Conservation (phyloP, 2,797 vertebrate species). For the Amblyopsis hoosieri region DNA sequence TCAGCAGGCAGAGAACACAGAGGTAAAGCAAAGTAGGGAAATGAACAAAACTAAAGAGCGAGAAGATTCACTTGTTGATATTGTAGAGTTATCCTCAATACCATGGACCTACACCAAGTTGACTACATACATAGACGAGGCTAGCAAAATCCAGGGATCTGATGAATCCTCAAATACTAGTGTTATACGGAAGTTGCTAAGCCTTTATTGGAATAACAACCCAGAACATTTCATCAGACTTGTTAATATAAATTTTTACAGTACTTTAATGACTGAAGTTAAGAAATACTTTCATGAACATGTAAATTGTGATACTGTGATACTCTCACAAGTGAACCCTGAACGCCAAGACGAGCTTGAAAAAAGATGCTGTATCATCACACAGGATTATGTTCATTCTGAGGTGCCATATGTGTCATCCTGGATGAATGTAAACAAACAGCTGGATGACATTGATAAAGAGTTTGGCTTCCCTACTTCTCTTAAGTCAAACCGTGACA, state of each 20-base stretch:
- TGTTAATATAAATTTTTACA: background rate
- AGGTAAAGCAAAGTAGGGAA: constrained; percentile 7
- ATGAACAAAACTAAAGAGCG: background rate
- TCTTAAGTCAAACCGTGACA: constrained; percentile 12
- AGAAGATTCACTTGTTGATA: background rate
- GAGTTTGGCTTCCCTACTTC: constrained; percentile 59
- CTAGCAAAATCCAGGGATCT: background rate
- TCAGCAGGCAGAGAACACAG: background rate
- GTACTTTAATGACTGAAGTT: background rate
- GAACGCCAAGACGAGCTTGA: background rate
- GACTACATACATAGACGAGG: background rate
- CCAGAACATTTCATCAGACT: accelerated
- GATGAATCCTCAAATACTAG: accelerated
- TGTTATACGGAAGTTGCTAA: background rate
- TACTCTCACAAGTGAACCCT: constrained; percentile 47
- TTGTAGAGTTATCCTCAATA: constrained; percentile 21
- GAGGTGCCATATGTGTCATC: constrained; percentile 58
- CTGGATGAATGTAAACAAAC: constrained; percentile 70
- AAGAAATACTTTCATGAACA: background rate
- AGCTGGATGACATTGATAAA: constrained; percentile 72
- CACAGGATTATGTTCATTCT: constrained; percentile 41
- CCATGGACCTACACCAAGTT: constrained; percentile 48
- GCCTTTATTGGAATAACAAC: constrained; percentile 42
- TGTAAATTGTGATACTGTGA: background rate
- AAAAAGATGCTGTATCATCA: constrained; percentile 43